Percentiles rank a stretch among this genome's conserved stretches.
phyloP scores from a whole-genome alignment of 2,797 vertebrate species.

The Phaenicophaeus curvirostris region DNA sequence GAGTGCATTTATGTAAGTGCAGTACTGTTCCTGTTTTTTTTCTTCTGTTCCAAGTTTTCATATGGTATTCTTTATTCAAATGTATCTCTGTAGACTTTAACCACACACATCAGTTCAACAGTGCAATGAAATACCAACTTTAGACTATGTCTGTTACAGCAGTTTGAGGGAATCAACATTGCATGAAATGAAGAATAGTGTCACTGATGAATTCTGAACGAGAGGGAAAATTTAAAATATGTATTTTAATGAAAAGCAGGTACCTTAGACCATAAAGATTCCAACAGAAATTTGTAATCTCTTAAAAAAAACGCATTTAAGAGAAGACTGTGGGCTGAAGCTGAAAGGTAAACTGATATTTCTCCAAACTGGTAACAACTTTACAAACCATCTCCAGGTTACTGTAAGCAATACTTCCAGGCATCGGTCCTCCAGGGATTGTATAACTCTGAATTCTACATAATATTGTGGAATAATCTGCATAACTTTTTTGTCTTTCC shows the following conservation, averaged over 20 bases:
- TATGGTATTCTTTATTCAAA: neutral
- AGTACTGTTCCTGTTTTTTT: neutral
- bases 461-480: neutral
- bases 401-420: neutral
- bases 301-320: neutral
- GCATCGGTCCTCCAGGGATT: neutral
- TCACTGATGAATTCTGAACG: neutral
- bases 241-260: neutral
- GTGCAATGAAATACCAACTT: neutral
- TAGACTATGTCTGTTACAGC: neutral
- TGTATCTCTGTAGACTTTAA: neutral
- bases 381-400: neutral
- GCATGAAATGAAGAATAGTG: slow-evolving; percentile 8
- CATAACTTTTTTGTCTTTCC: neutral
- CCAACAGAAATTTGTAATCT: neutral
- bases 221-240: neutral
- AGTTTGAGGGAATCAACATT: neutral
- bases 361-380: neutral
- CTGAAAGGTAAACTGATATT: neutral
- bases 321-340: neutral
- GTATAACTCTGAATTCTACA: neutral
- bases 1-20: neutral
- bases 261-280: neutral
- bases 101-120: neutral
- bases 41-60: neutral